Conservation (phyloP, 2,888 invertebrate genomes). For the Timema podura region DNA sequence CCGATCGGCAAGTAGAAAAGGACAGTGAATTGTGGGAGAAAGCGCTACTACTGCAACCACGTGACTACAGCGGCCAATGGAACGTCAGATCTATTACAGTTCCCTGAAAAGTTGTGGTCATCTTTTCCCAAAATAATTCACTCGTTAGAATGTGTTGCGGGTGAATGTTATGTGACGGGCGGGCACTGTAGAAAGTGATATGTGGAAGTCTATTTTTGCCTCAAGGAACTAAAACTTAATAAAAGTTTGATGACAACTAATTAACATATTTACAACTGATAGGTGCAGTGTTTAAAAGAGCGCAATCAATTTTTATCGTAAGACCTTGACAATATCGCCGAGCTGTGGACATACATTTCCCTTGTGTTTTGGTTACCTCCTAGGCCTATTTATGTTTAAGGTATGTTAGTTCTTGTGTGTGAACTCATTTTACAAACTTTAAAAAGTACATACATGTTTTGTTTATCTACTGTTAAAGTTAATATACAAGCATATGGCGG, state of each 20-base stretch:
- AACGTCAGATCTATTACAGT: constrained; percentile 33
- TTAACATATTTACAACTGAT: no score
- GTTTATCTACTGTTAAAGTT: no score
- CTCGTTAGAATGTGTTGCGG: constrained; percentile 20
- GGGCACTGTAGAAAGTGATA: constrained; percentile 9
- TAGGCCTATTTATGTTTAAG: no score
- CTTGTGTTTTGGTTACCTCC: constrained; percentile 18
- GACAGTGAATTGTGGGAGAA: not conserved
- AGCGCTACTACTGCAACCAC: constrained; percentile 13
- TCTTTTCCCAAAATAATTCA: constrained; percentile 36
- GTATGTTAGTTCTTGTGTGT: no score
- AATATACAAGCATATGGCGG: no score
- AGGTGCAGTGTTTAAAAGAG: no score
- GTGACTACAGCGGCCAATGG: constrained; percentile 30
- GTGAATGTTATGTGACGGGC: constrained; percentile 6
- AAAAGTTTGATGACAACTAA: constrained; percentile 8
- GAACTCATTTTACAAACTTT: no score
- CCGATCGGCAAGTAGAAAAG: no score
- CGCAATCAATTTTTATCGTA: no score
- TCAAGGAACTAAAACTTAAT: constrained; percentile 13
- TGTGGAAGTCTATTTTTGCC: constrained; percentile 13
- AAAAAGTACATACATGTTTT: no score
- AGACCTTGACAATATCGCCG: constrained; percentile 29
- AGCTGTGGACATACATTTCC: constrained; percentile 11
- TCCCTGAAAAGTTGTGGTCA: constrained; percentile 36